Conservation (phyloP, 2,113 vertebrate species). For the Phylloscopus whistleri region DNA sequence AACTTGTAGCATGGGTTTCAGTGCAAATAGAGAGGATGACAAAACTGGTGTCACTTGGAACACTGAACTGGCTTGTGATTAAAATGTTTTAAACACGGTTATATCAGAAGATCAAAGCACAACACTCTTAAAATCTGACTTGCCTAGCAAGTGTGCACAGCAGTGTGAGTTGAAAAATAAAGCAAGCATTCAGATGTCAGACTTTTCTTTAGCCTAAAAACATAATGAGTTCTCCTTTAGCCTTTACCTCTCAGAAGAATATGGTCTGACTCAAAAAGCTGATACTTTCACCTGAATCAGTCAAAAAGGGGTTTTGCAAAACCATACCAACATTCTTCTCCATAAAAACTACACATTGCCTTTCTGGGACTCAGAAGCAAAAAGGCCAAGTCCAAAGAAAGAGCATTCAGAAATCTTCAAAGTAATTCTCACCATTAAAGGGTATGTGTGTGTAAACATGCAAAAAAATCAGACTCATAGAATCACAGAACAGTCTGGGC, state of each 20-base stretch:
- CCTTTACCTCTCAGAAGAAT: neutral
- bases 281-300: neutral
- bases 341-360: rapidly evolving
- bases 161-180: neutral
- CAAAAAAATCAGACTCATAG: neutral
- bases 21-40: neutral
- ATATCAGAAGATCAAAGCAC: neutral
- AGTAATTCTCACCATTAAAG: neutral
- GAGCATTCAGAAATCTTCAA: neutral
- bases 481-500: neutral
- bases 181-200: neutral
- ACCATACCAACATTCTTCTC: neutral
- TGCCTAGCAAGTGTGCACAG: neutral
- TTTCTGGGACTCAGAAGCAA: neutral
- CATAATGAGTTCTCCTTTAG: neutral
- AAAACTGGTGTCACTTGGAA: neutral
- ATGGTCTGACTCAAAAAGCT: neutral
- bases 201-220: neutral
- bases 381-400: neutral
- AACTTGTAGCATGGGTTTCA: neutral
- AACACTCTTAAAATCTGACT: neutral
- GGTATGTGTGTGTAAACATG: rapidly evolving
- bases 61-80: neutral
- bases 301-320: neutral
- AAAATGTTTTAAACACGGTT: neutral